Conservation (phyloP, 2,113 vertebrate species). For the Strix uralensis region DNA sequence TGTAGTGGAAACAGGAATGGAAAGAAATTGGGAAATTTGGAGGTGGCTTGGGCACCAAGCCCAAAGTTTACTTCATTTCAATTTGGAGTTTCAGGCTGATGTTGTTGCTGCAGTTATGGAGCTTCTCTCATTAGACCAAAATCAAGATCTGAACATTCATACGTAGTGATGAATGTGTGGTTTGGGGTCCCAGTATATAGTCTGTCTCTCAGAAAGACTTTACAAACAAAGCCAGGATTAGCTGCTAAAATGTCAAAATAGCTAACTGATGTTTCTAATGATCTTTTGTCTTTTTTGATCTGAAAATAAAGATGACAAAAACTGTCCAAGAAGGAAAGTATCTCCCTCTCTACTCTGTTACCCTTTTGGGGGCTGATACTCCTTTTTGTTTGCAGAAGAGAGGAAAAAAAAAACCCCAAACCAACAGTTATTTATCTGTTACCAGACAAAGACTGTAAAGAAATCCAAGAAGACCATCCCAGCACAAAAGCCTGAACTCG, state of each 20-base stretch:
- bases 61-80: neutral
- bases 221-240: neutral
- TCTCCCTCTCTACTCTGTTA: neutral
- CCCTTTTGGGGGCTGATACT: slow-evolving; percentile 19
- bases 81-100: neutral
- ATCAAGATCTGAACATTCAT: neutral
- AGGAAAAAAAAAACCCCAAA: neutral
- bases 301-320: slow-evolving; percentile 21
- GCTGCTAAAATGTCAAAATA: neutral
- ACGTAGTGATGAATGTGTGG: fast-evolving
- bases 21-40: neutral
- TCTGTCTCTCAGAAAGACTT: neutral
- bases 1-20: neutral
- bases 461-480: slow-evolving; percentile 76
- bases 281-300: neutral
- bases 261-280: neutral
- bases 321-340: neutral
- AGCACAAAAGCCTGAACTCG: slow-evolving; percentile 79
- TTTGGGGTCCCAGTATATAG: neutral
- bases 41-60: neutral
- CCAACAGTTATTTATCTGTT: slow-evolving; percentile 81
- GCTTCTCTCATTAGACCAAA: neutral
- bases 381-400: slow-evolving; percentile 66
- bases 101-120: neutral
- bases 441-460: slow-evolving; percentile 83